Conservation (phyloP, 2,113 vertebrate species). For the Mesoclemmys tuberculata region DNA sequence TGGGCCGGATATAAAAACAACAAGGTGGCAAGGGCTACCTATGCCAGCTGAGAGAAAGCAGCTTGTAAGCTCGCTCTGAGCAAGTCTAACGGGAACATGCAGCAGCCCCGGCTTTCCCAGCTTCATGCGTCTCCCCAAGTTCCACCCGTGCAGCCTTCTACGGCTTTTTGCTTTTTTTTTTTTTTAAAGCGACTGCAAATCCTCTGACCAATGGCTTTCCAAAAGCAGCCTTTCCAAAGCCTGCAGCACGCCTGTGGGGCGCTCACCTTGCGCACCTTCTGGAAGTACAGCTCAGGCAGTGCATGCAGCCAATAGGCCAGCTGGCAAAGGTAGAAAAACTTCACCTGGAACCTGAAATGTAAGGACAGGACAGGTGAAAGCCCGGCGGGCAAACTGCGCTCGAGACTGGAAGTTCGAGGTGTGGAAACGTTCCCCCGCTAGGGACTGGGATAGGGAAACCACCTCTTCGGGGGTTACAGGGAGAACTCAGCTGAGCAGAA, state of each 20-base stretch:
- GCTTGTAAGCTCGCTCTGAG: neutral
- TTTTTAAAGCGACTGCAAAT: neutral
- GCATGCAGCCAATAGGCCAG: constrained; percentile 96
- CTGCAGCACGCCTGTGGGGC: neutral
- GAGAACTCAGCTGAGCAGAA: neutral
- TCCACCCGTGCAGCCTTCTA: neutral
- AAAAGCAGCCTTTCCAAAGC: neutral
- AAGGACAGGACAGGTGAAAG: rapidly evolving
- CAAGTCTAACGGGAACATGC: neutral
- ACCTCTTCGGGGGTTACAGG: neutral
- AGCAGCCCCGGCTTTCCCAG: neutral
- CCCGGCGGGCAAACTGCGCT: neutral
- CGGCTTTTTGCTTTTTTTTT: neutral
- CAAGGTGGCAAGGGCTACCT: too few relatives aligned
- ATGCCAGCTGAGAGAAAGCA: rapidly evolving
- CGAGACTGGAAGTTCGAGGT: neutral
- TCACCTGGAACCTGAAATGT: constrained; percentile 93
- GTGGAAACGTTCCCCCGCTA: neutral
- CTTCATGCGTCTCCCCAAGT: neutral
- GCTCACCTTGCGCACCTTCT: constrained; percentile 98
- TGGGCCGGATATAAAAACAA: neutral
- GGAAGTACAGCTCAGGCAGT: constrained; percentile 97
- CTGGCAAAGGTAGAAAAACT: constrained; percentile 98
- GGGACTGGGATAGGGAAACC: neutral
- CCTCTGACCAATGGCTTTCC: neutral